Evolutionary conservation across 2,888 invertebrate species (phyloP).

Genomic region (Epistrophe eligans): DNA sequence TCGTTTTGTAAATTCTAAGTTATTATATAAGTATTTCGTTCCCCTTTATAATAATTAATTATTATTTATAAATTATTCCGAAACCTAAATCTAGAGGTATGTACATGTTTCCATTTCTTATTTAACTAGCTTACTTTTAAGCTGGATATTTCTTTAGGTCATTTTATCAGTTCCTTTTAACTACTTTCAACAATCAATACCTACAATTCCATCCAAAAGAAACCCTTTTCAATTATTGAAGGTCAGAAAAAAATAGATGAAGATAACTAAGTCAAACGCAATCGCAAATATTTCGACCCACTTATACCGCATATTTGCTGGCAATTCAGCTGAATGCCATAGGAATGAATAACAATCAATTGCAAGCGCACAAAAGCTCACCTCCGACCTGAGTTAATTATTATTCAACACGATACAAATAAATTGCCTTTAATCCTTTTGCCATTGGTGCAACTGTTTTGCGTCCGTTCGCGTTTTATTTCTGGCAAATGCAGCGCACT

Average conservation of each 20-base stretch:
- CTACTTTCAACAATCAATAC: too few relatives aligned
- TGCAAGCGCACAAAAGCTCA: conserved; percentile 36
- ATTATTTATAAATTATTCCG: too few relatives aligned
- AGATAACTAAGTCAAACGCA: conserved; percentile 19
- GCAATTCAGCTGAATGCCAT: conserved; percentile 14
- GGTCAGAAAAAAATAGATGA: not conserved
- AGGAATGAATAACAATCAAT: conserved; percentile 39
- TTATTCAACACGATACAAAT: conserved; percentile 41
- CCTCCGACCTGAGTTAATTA: conserved; percentile 53
- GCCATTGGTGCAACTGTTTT: conserved; percentile 42
- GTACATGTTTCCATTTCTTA: too few relatives aligned
- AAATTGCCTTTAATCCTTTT: conserved; percentile 42
- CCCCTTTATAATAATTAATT: too few relatives aligned
- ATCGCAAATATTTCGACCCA: conserved; percentile 33
- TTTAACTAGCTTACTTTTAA: too few relatives aligned
- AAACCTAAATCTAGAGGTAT: too few relatives aligned
- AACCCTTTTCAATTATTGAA: not conserved
- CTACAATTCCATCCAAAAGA: too few relatives aligned
- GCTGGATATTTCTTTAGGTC: too few relatives aligned
- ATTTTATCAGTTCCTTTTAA: too few relatives aligned
- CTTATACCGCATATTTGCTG: conserved; percentile 11
- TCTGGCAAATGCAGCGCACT: conserved; percentile 8
- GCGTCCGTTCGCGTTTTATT: not conserved
- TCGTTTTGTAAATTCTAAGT: too few relatives aligned
- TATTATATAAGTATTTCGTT: too few relatives aligned